These are phyloP conservation scores for Hypomecis atomaria DNA, from an alignment of 2,888 invertebrate genomes.

Conservation along the genomic window DNA sequence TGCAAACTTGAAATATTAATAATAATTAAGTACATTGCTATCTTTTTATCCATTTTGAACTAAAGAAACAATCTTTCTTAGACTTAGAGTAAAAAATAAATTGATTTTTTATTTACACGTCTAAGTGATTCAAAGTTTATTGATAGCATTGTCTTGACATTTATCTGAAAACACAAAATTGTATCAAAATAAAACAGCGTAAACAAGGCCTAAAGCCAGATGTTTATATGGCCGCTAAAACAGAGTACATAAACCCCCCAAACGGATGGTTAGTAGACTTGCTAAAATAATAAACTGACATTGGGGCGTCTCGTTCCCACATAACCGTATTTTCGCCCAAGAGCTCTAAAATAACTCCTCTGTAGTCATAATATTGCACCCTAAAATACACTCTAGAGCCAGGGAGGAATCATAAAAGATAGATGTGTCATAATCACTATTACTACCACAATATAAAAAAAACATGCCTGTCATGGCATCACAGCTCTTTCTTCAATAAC, in stretches of 20 bases:
- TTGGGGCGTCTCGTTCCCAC: slow-evolving; percentile 16
- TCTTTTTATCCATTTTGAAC: too few species aligned
- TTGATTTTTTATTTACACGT: too few species aligned
- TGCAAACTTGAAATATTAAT: too few species aligned
- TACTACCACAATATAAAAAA: too few species aligned
- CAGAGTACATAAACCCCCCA: slow-evolving; percentile 6
- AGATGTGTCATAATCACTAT: neutral
- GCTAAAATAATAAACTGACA: slow-evolving; percentile 28
- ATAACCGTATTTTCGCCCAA: slow-evolving; percentile 23
- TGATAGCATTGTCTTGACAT: too few species aligned
- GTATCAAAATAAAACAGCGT: neutral
- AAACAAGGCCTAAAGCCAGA: slow-evolving; percentile 6
- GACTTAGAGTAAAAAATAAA: too few species aligned
- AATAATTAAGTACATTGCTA: too few species aligned
- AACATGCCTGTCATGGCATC: too few species aligned
- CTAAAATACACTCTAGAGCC: slow-evolving; percentile 14
- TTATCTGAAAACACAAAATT: too few species aligned
- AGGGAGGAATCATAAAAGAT: neutral
- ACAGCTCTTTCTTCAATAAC: too few species aligned
- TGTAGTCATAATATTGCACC: slow-evolving; percentile 26
- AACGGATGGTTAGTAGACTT: slow-evolving; percentile 22
- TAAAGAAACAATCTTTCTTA: too few species aligned
- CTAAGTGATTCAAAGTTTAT: too few species aligned
- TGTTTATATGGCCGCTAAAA: slow-evolving; percentile 4
- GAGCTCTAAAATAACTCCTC: slow-evolving; percentile 28